Evolutionary conservation across 2,797 vertebrate genomes (phyloP).

Genomic region (Syncerus caffer): DNA sequence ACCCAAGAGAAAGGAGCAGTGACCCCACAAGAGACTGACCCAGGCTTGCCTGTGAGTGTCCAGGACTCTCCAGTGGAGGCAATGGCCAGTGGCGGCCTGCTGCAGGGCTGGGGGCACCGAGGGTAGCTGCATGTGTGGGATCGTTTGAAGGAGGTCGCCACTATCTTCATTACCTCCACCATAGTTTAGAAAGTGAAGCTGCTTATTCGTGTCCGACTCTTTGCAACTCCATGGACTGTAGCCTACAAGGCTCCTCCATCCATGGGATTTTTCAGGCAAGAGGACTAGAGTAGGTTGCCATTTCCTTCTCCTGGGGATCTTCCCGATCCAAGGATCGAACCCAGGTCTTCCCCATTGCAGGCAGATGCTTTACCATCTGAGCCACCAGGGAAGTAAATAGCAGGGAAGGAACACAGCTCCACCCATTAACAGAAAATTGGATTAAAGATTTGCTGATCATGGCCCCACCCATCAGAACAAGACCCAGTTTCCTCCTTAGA

Average conservation of each 20-base stretch:
- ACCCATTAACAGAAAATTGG: neutral
- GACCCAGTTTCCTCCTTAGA: neutral
- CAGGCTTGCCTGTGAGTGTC: neutral
- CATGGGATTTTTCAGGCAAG: no score
- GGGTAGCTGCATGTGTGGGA: neutral
- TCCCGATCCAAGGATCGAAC: rapidly evolving
- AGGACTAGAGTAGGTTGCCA: no score
- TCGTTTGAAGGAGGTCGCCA: neutral
- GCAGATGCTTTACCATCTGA: no score
- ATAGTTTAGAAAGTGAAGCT: neutral
- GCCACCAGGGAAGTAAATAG: neutral
- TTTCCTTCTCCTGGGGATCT: no score
- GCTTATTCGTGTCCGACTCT: no score
- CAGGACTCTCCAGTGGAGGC: neutral
- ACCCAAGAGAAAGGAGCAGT: neutral
- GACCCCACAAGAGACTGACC: neutral
- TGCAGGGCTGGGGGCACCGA: neutral
- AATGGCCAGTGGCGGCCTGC: rapidly evolving
- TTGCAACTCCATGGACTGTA: no score
- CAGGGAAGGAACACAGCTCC: neutral
- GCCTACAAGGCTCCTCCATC: no score
- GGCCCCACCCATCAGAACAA: neutral
- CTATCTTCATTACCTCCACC: neutral
- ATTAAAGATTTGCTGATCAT: neutral
- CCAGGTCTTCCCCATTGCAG: no score